A percentile compares a stretch with the other conserved stretches of the same genome.
Conservation (phyloP, 1,140 invertebrate species). For the Gonatopus flavifemur region DNA sequence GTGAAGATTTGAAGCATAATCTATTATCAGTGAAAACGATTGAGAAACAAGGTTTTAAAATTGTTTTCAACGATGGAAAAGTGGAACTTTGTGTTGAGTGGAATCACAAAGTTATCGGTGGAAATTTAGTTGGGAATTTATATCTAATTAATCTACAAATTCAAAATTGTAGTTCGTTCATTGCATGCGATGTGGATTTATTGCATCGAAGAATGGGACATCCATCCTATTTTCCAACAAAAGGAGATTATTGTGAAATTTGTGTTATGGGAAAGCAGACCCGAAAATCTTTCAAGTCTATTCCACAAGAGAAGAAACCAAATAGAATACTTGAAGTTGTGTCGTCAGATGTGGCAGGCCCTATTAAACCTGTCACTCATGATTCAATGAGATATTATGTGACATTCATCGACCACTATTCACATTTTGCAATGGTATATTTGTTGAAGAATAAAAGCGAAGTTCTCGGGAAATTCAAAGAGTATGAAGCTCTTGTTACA, state of each 20-base stretch:
- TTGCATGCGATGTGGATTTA: background rate
- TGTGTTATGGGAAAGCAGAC: conserved; percentile 1
- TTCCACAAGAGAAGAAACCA: background rate
- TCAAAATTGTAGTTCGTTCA: background rate
- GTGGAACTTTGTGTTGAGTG: background rate
- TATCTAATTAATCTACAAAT: background rate
- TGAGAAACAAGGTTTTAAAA: background rate
- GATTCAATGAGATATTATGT: background rate
- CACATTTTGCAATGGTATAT: background rate
- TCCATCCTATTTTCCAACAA: background rate
- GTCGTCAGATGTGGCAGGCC: background rate
- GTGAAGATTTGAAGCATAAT: background rate
- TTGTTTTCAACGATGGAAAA: background rate
- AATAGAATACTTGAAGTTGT: background rate
- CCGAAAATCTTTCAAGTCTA: background rate
- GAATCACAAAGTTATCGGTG: background rate
- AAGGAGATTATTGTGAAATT: background rate
- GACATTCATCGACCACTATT: background rate
- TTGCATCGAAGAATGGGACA: background rate
- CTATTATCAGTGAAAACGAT: background rate
- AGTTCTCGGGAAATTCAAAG: background rate
- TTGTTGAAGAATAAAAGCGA: background rate
- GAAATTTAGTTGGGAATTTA: background rate
- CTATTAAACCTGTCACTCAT: background rate
- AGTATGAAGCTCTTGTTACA: background rate